Evolutionary conservation across 2,113 vertebrate species (phyloP).

Genomic region (Corythaeola cristata): DNA sequence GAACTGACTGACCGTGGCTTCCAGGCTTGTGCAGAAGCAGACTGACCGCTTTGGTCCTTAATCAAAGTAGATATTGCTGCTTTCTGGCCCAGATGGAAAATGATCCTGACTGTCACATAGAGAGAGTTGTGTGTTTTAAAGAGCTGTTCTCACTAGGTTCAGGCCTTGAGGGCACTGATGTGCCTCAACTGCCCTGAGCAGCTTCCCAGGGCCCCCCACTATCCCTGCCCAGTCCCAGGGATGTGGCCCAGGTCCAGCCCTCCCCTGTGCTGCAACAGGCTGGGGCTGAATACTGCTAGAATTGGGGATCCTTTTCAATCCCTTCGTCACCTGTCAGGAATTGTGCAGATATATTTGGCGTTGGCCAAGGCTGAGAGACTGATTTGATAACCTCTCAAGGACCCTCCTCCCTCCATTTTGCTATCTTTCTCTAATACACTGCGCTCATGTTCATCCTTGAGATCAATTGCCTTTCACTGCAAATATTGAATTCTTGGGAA

Average conservation of each 20-base stretch:
- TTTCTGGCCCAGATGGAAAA: not conserved
- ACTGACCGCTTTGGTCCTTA: accelerated
- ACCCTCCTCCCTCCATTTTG: not conserved
- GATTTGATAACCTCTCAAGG: not conserved
- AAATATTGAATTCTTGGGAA: not conserved
- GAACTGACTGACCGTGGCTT: accelerated
- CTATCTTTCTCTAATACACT: not conserved
- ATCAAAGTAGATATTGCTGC: not conserved
- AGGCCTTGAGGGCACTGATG: not conserved
- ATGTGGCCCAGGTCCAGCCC: not conserved
- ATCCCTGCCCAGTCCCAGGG: not conserved
- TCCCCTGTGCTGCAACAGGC: not conserved
- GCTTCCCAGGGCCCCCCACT: not conserved
- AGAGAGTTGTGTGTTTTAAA: not conserved
- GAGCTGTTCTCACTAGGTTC: not conserved
- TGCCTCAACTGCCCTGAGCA: accelerated
- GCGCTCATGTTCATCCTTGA: not conserved
- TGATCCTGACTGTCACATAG: not conserved
- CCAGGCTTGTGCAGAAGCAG: not conserved
- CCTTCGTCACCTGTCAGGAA: not conserved
- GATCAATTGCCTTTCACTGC: not conserved
- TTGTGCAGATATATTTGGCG: not conserved
- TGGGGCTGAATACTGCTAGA: not conserved
- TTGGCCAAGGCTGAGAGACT: not conserved
- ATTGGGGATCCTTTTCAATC: not conserved